These are phyloP conservation scores for Saccostrea glomerata DNA, from an alignment of 1,140 invertebrate genomes.

Conservation along the genomic window DNA sequence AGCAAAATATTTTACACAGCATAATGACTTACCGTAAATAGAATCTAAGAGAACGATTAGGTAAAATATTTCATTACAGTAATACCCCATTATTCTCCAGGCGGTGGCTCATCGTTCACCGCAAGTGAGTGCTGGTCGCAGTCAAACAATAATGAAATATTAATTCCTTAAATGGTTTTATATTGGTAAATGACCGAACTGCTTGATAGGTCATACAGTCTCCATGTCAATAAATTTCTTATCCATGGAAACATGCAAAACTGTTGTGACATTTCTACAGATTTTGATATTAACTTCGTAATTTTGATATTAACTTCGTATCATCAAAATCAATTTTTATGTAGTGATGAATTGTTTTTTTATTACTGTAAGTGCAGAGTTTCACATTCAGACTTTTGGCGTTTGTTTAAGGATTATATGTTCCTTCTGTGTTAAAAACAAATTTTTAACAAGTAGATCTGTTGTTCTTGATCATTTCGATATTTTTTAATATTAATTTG, in stretches of 20 bases:
- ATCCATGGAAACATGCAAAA: neutral
- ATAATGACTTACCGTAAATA: neutral
- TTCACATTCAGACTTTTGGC: no score
- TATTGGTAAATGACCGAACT: neutral
- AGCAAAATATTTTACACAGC: no score
- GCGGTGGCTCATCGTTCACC: neutral
- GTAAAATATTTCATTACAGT: conserved; percentile 9
- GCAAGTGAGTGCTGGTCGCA: neutral
- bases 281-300: neutral
- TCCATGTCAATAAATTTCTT: neutral
- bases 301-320: neutral
- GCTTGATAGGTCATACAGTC: neutral
- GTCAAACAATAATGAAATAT: conserved; percentile 24
- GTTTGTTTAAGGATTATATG: no score
- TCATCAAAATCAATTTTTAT: neutral
- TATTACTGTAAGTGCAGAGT: neutral
- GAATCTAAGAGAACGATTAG: neutral
- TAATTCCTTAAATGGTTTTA: neutral
- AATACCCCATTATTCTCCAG: neutral
- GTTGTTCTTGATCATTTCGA: no score
- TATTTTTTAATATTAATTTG: no score
- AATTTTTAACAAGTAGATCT: no score
- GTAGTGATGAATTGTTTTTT: neutral
- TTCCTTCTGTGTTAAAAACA: no score
- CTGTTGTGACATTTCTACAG: neutral